Evolutionary conservation across 2,888 invertebrate species (phyloP).

Genomic region (Abscondita cerata): DNA sequence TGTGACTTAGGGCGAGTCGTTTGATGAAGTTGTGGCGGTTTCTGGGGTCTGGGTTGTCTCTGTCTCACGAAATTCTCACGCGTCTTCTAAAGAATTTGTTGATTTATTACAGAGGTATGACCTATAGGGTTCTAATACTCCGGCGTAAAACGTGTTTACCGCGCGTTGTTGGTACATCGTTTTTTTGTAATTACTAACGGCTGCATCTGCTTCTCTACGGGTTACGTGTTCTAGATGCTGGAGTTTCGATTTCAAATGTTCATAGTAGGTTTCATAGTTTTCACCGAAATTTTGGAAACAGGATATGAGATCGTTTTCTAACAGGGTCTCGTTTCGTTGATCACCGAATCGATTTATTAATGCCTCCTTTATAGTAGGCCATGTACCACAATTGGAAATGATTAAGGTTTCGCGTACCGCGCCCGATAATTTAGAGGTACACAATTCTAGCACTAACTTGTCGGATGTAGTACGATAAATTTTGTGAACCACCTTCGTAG

Average conservation of each 20-base stretch:
- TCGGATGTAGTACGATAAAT: conserved; percentile 6
- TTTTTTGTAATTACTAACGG: conserved; percentile 8
- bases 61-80: conserved; percentile 6
- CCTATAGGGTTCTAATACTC: conserved; percentile 26
- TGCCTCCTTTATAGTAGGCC: neutral
- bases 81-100: neutral
- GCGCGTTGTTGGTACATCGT: conserved; percentile 14
- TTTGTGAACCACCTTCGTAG: neutral
- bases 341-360: neutral
- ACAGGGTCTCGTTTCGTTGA: neutral
- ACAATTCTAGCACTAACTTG: neutral
- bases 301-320: neutral
- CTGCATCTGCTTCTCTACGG: neutral
- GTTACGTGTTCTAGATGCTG: neutral
- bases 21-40: neutral
- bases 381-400: conserved; percentile 1
- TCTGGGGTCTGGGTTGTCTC: conserved; percentile 16
- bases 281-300: neutral
- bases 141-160: conserved; percentile 19
- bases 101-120: neutral
- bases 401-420: conserved; percentile 1
- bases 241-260: neutral
- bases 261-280: neutral
- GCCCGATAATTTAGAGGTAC: conserved; percentile 1
- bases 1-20: too few relatives aligned